These are phyloP conservation scores for Lophotriccus pileatus DNA, from an alignment of 2,797 vertebrate species.

Conservation along the genomic window DNA sequence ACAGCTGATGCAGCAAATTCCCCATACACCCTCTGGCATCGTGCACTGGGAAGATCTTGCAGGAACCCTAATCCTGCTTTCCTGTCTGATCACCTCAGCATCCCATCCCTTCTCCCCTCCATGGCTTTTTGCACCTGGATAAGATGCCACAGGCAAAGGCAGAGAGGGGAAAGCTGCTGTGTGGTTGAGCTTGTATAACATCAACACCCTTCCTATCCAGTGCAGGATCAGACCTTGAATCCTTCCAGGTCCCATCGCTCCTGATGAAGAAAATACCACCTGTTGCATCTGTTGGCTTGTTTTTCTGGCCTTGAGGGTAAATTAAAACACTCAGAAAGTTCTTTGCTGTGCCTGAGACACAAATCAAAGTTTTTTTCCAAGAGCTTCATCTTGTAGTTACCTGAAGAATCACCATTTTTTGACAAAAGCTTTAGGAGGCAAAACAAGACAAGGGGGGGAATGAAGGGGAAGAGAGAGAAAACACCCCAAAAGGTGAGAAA, in stretches of 20 bases:
- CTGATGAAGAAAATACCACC: neutral
- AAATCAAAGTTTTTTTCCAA: neutral
- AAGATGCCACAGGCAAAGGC: neutral
- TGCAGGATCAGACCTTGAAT: accelerated
- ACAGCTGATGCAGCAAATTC: accelerated
- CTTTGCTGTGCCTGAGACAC: neutral
- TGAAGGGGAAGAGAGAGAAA: neutral
- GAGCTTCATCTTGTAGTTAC: neutral
- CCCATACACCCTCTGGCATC: accelerated
- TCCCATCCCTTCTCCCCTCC: neutral
- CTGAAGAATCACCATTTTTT: neutral
- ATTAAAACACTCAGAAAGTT: neutral
- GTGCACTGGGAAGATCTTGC: accelerated
- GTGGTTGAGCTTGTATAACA: neutral
- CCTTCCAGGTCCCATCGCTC: neutral
- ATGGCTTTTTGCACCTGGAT: neutral
- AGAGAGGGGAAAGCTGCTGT: neutral
- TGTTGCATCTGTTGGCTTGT: neutral
- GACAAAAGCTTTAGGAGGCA: neutral
- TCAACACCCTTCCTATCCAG: accelerated
- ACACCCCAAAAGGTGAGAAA: neutral
- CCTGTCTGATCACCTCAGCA: neutral
- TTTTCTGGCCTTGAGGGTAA: neutral
- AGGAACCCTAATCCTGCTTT: neutral
- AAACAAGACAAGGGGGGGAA: neutral